Evolutionary conservation across 30 jellyfish, hydroid and myxozoan genomes (phyloP).

Genomic region (Aurelia aurita): DNA sequence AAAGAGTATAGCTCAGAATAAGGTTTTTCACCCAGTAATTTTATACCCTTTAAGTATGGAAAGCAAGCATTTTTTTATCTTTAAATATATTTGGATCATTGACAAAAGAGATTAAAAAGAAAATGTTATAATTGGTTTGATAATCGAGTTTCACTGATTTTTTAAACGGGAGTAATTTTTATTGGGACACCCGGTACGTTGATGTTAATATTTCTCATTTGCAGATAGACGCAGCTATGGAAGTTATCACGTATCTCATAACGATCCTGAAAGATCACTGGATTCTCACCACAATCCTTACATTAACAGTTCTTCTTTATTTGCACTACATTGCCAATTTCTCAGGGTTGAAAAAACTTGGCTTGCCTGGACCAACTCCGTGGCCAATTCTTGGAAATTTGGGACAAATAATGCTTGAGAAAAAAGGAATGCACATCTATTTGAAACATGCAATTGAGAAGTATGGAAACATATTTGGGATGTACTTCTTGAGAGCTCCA

Average conservation of each 20-base stretch:
- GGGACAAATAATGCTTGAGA: not conserved
- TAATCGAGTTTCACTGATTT: too few relatives aligned
- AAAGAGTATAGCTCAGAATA: too few relatives aligned
- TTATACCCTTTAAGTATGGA: too few relatives aligned
- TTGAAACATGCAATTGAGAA: constrained; percentile 6
- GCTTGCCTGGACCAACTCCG: constrained; percentile 67
- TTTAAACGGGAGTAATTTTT: too few relatives aligned
- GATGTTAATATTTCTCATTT: too few relatives aligned
- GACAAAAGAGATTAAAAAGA: too few relatives aligned
- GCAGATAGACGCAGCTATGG: not conserved
- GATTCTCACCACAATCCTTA: constrained; percentile 32
- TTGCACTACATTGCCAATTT: constrained; percentile 24
- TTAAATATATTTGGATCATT: too few relatives aligned
- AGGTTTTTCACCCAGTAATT: too few relatives aligned
- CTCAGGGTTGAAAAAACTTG: constrained; percentile 35
- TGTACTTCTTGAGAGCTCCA: constrained; percentile 32
- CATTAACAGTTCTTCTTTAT: constrained; percentile 3
- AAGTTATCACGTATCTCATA: not conserved
- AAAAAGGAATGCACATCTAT: not conserved
- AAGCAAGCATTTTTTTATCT: too few relatives aligned
- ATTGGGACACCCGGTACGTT: too few relatives aligned
- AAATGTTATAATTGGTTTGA: too few relatives aligned
- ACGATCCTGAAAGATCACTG: constrained; percentile 49
- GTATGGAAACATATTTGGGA: constrained; percentile 48
- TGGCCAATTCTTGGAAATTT: constrained; percentile 55